These are phyloP conservation scores for Galbula dea DNA, from an alignment of 2,113 vertebrate genomes.

Conservation along the genomic window DNA sequence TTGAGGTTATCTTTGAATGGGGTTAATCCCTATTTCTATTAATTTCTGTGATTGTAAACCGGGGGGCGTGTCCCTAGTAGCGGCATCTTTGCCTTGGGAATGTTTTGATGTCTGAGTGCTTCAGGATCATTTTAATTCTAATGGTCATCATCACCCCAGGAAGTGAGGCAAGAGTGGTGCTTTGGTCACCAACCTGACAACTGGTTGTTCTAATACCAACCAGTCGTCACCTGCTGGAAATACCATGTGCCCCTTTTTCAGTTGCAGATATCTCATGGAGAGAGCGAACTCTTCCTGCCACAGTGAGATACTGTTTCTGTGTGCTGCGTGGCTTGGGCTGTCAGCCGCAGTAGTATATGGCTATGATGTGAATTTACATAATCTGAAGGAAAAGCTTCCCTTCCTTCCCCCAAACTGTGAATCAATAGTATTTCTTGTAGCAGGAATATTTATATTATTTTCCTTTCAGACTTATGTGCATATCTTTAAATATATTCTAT, in stretches of 20 bases:
- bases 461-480: accelerated
- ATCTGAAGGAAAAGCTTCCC: background rate
- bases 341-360: background rate
- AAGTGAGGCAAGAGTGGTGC: accelerated
- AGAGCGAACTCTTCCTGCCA: background rate
- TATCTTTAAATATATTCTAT: background rate
- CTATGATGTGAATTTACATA: background rate
- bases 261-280: background rate
- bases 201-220: accelerated
- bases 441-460: background rate
- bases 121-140: background rate
- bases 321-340: background rate
- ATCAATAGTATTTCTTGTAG: background rate
- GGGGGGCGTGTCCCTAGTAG: accelerated
- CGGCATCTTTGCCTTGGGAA: background rate
- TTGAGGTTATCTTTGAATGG: background rate
- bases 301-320: accelerated
- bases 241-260: background rate
- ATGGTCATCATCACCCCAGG: accelerated
- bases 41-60: background rate
- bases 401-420: background rate
- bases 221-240: background rate
- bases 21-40: background rate
- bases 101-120: accelerated
- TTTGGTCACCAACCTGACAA: background rate